Evolutionary conservation across 2,888 invertebrate genomes (phyloP).

Genomic region (Phyllotreta cruciferae): DNA sequence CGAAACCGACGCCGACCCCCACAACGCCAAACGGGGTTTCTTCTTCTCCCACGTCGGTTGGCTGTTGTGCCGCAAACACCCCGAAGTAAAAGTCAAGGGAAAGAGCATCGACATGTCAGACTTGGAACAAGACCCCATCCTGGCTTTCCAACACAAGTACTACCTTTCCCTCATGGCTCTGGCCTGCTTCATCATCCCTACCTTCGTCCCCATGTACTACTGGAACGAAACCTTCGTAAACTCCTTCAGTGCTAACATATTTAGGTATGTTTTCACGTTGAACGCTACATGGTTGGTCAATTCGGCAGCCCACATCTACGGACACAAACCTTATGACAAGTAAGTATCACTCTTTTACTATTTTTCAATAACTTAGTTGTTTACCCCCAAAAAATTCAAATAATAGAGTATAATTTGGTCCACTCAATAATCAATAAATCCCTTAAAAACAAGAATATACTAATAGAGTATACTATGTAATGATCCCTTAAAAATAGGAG

Average conservation of each 20-base stretch:
- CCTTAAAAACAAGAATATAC: too few relatives aligned
- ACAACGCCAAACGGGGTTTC: constrained; percentile 91
- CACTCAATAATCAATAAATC: too few relatives aligned
- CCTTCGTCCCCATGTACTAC: constrained; percentile 74
- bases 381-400: neutral
- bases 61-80: constrained; percentile 90
- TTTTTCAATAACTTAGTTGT: neutral
- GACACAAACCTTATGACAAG: constrained; percentile 78
- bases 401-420: neutral
- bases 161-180: constrained; percentile 79
- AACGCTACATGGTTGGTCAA: constrained; percentile 92
- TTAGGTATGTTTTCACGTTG: constrained; percentile 80
- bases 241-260: constrained; percentile 68
- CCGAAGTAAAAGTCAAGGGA: constrained; percentile 86
- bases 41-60: constrained; percentile 97
- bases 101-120: constrained; percentile 87
- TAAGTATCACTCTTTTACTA: constrained; percentile 53
- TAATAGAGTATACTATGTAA: too few relatives aligned
- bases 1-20: constrained; percentile 93
- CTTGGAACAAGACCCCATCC: constrained; percentile 76
- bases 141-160: constrained; percentile 76
- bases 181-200: constrained; percentile 79
- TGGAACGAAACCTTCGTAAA: constrained; percentile 79
- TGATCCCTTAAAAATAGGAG: too few relatives aligned
- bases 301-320: constrained; percentile 86